Base-by-base conservation (phyloP, 2,797 vertebrate species). In the Rhinichthys osculus region DNA sequence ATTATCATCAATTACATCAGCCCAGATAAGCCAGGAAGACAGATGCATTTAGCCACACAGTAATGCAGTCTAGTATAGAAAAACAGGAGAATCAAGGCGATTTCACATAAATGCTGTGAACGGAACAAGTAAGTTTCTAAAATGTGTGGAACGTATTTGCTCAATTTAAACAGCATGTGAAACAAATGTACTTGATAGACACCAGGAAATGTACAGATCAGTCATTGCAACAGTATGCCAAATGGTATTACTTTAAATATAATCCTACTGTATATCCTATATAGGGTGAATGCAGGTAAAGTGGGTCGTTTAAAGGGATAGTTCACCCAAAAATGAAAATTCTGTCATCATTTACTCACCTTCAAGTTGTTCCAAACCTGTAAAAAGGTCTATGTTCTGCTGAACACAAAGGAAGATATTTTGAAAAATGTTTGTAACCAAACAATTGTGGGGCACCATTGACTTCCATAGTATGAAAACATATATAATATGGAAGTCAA, bases 1-100 rank as follows among this genome's bases (percentile, higher is more conserved):
- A 40, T 87, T 85, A 84, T 16, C 42, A 80, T 87, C 88, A 89
- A 92, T 91, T 73, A 79, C 81, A 91, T 92, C 90, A 90, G 71
- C 13, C 72, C 86, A 80, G 77, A 84, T 67, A 73, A 88, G 84
- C 84, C 81, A 57, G 30, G 14, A 74, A 81, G 83, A 86, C 74
- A 87, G 69, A 57, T 73, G 33, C 77, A 78, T 82, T 86, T 86
- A 86, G 81, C 88, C 69, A 85, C 72, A 87, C 72, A 73, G 85
- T 77, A 69, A 27, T 78, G 86, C 52, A 70, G 85, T 59, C 44
- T 27, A 78, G 67, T 54, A 76, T 76, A 33, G 33, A 64, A 23
- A 74, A 66, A 40, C 44, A 73, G 44, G 33, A 78, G 30, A 67
- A 67, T 66, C 7, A 66, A 35, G 30, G 50, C 27, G 42, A 52